Evolutionary conservation across 2,113 vertebrate species (phyloP).

Genomic region (Coracopsis vasa): DNA sequence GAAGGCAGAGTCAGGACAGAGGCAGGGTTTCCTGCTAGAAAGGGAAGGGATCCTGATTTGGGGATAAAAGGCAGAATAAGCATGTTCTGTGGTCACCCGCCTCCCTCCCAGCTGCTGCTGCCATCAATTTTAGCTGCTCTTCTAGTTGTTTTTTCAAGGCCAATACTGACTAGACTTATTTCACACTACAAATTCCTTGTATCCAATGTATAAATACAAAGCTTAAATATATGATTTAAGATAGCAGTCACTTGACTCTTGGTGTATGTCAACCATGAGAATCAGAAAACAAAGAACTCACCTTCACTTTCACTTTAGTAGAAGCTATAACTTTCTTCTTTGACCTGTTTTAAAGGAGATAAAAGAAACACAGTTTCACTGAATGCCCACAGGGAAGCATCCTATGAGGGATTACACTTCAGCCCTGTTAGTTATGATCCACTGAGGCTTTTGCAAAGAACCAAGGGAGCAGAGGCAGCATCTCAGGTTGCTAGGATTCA

Average conservation of each 20-base stretch:
- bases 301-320: conserved; percentile 81
- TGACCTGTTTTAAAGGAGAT: conserved; percentile 67
- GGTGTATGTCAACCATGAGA: not conserved
- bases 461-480: conserved; percentile 29
- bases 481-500: conserved; percentile 40
- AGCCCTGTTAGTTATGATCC: not conserved
- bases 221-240: not conserved
- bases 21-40: not conserved
- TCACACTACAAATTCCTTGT: not conserved
- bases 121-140: not conserved
- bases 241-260: not conserved
- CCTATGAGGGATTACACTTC: not conserved
- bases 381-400: not conserved
- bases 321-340: conserved; percentile 80
- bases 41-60: not conserved
- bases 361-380: not conserved
- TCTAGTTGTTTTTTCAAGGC: not conserved
- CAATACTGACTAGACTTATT: not conserved
- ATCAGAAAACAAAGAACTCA: conserved; percentile 52
- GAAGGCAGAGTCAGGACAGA: not conserved
- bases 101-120: not conserved
- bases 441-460: not conserved
- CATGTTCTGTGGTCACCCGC: not conserved
- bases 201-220: not conserved
- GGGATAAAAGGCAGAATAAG: not conserved